Percentiles rank a stretch among this genome's conserved stretches.
phyloP scores from a whole-genome alignment of 2,797 vertebrate species.

The Halcyon chelicuti region DNA sequence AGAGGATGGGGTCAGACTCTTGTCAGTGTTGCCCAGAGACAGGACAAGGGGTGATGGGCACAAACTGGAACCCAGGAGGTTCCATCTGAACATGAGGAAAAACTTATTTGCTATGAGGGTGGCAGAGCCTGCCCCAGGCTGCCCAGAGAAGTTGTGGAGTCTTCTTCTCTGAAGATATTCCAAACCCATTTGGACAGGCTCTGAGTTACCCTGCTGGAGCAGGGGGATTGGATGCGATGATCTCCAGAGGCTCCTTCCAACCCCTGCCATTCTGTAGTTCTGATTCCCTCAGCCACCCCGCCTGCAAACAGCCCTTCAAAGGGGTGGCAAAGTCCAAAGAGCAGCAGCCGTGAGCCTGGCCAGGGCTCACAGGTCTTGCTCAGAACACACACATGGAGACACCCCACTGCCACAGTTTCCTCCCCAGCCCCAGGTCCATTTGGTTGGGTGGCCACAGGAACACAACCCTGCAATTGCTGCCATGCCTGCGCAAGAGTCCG shows the following conservation, averaged over 20 bases:
- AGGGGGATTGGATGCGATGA: not conserved
- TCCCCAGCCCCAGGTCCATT: fast-evolving
- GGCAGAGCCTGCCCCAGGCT: too few species aligned
- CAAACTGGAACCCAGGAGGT: too few species aligned
- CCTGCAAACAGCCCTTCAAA: not conserved
- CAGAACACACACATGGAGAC: fast-evolving
- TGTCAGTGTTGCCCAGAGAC: too few species aligned
- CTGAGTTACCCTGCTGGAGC: not conserved
- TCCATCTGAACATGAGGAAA: too few species aligned
- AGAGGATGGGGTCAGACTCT: too few species aligned
- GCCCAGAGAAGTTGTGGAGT: too few species aligned
- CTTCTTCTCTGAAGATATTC: too few species aligned
- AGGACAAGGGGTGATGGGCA: too few species aligned
- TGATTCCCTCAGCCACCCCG: not conserved
- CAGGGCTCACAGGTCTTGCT: not conserved
- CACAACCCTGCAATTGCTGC: not conserved
- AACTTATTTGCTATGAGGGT: too few species aligned
- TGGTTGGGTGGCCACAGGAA: not conserved
- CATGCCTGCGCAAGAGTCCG: fast-evolving
- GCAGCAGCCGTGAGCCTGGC: not conserved
- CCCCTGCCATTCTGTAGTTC: not conserved
- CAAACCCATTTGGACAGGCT: too few species aligned
- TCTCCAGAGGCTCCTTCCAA: not conserved
- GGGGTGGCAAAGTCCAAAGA: not conserved
- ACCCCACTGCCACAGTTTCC: not conserved